phyloP scores from a whole-genome alignment of 1,140 invertebrate genomes.

The Eciton burchellii region DNA sequence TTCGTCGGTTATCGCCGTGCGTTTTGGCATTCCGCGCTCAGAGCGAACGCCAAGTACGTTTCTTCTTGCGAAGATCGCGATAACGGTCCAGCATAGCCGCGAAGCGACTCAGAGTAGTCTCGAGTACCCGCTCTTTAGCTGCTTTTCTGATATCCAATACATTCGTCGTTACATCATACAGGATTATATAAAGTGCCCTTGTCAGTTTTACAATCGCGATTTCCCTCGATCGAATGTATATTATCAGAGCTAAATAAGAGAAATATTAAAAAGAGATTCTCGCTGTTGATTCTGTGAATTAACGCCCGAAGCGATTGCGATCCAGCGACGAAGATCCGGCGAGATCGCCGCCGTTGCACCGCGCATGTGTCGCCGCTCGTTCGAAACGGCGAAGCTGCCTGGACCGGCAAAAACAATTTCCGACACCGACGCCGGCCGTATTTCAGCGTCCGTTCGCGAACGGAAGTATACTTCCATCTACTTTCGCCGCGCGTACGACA shows the following conservation, averaged over 20 bases:
- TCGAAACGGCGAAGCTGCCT: neutral
- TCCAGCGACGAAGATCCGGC: neutral
- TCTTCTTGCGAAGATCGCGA: slow-evolving; percentile 6
- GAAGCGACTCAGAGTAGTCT: neutral
- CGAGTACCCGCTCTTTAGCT: neutral
- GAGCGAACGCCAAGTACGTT: neutral
- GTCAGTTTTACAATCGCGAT: no score
- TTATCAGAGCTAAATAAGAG: no score
- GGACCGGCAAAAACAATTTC: slow-evolving; percentile 46
- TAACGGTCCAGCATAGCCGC: neutral
- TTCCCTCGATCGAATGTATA: no score
- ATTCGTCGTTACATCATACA: neutral
- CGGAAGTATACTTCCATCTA: slow-evolving; percentile 8
- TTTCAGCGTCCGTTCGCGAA: slow-evolving; percentile 35
- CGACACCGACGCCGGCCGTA: slow-evolving; percentile 45
- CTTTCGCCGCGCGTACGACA: slow-evolving; percentile 40
- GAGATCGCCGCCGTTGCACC: no score
- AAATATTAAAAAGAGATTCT: no score
- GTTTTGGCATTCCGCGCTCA: neutral
- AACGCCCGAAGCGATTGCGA: neutral
- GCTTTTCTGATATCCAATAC: neutral
- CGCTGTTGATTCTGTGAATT: neutral
- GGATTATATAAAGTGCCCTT: neutral
- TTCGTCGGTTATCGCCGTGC: neutral
- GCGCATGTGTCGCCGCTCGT: no score